These are phyloP conservation scores for Eurytoma adleriae DNA, from an alignment of 2,888 invertebrate species.

Conservation along the genomic window DNA sequence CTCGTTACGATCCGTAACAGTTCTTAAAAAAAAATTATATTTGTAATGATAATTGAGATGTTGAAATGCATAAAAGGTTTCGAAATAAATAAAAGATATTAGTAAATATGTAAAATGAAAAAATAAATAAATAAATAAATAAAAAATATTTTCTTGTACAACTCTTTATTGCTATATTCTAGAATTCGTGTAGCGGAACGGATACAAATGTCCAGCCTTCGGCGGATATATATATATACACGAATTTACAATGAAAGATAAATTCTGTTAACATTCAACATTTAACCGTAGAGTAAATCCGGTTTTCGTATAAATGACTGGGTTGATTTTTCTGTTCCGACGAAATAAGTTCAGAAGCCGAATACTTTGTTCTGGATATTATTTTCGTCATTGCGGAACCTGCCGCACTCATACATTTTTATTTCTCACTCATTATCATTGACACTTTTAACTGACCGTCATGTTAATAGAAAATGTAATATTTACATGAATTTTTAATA, in stretches of 20 bases:
- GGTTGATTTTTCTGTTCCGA: slow-evolving; percentile 21
- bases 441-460: slow-evolving; percentile 12
- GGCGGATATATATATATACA: slow-evolving; percentile 57
- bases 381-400: slow-evolving; percentile 42
- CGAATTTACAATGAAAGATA: slow-evolving; percentile 61
- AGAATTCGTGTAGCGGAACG: slow-evolving; percentile 58
- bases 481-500: slow-evolving; percentile 42
- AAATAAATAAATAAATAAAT: neutral
- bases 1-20: no score
- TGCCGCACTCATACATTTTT: slow-evolving; percentile 33
- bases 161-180: slow-evolving; percentile 59
- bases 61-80: no score
- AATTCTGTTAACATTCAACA: slow-evolving; percentile 62
- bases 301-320: slow-evolving; percentile 54
- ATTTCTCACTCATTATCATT: neutral
- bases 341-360: slow-evolving; percentile 19
- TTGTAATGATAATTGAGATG: no score
- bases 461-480: slow-evolving; percentile 42
- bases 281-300: slow-evolving; percentile 57
- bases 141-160: slow-evolving; percentile 42
- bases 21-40: no score
- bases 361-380: slow-evolving; percentile 5
- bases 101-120: no score
- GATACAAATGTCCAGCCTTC: slow-evolving; percentile 62
- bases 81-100: neutral